A percentile compares a stretch with the other conserved stretches of the same genome.
phyloP scores from a whole-genome alignment of 2,113 vertebrate species.

The Trochalopteron elliotii region DNA sequence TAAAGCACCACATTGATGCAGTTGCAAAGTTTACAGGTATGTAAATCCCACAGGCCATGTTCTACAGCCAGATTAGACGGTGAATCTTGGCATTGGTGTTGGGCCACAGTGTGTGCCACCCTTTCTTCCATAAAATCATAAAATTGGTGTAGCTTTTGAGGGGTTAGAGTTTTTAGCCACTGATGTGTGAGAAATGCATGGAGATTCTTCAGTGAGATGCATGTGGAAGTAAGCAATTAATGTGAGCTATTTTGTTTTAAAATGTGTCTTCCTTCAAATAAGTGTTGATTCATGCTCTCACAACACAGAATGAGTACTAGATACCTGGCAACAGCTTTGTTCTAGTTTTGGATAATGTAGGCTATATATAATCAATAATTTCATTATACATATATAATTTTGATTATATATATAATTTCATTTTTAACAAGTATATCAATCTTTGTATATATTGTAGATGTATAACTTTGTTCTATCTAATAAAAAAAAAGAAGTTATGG shows the following conservation, averaged over 20 bases:
- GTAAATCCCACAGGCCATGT: background rate
- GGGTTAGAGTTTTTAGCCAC: background rate
- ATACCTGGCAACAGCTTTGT: background rate
- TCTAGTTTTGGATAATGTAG: background rate
- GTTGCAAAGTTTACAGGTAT: conserved; percentile 88
- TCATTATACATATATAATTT: background rate
- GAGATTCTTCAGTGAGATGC: background rate
- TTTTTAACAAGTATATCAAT: background rate
- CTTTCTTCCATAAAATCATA: background rate
- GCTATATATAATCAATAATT: background rate
- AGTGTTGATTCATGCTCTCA: background rate
- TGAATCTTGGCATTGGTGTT: background rate
- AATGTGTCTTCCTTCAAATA: background rate
- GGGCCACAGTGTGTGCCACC: background rate
- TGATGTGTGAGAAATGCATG: background rate
- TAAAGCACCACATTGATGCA: conserved; percentile 94
- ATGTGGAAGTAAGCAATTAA: background rate
- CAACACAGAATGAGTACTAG: background rate
- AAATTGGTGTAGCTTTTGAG: background rate
- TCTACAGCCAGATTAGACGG: background rate
- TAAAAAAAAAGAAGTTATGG: background rate
- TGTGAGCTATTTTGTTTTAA: background rate
- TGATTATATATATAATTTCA: background rate
- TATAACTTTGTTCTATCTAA: background rate
- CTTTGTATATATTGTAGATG: background rate